phyloP scores from a whole-genome alignment of 2,113 vertebrate genomes.

The Ovis aries region DNA sequence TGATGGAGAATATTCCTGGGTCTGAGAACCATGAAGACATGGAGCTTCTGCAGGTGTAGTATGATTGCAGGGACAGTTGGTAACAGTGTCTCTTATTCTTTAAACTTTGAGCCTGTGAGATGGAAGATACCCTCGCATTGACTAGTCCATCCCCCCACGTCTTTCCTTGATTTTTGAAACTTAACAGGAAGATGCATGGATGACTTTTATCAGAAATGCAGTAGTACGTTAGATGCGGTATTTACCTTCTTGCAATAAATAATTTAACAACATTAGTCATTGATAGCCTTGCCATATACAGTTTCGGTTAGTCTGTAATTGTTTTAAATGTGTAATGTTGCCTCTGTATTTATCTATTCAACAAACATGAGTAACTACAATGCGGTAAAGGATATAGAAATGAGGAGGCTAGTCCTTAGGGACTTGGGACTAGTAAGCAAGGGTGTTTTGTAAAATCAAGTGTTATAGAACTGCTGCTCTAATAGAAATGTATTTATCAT shows the following conservation, averaged over 20 bases:
- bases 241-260: background rate
- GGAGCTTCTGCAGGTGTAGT: slow-evolving; percentile 80
- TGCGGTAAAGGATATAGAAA: background rate
- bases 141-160: background rate
- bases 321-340: background rate
- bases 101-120: background rate
- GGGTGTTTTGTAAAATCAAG: background rate
- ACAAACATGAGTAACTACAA: background rate
- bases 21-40: slow-evolving; percentile 79
- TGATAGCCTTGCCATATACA: background rate
- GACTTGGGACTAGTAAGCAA: background rate
- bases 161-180: background rate
- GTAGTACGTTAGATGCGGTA: background rate
- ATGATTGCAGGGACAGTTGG: background rate
- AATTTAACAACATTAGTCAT: background rate
- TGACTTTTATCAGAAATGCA: background rate
- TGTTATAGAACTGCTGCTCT: background rate
- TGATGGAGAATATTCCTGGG: slow-evolving; percentile 81
- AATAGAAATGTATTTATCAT: background rate
- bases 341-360: background rate
- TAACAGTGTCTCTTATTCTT: background rate
- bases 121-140: background rate
- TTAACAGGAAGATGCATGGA: background rate
- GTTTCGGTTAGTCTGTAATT: background rate
- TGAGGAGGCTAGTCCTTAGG: background rate